Base-by-base conservation (phyloP, 2,888 invertebrate species). In the Gastracanthus pulcherrimus region DNA sequence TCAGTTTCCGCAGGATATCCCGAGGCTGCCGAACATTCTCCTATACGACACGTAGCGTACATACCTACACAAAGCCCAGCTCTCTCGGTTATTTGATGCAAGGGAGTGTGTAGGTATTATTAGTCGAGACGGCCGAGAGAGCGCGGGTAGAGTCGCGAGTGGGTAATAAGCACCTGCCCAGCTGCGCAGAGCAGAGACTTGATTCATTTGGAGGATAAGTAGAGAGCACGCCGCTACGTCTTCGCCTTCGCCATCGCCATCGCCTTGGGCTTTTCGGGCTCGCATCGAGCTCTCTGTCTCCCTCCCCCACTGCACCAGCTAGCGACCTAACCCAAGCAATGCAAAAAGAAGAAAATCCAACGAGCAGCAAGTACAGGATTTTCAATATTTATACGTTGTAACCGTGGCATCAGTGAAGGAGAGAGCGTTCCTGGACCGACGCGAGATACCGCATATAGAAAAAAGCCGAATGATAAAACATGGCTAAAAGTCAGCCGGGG, bases 151-250 rank as follows among this genome's bases (percentile, higher is more conserved):
- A 71, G 60, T 76, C 84, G 75, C 48, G 82, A 79, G 82, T 87
- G 86, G 89, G 89, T 91, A 91, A 91, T 91, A 91, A 91, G 90
- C 90, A 91, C 91, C 91, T 91, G 91, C 90, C 91, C 87, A 87
- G 38, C 34, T 62, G 9, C 71, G 71, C 69, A 74, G 86, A 88
- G 89, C 89, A 86, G 87, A 85, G 88, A 88, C 89, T 90, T 91
- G 91, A 91, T 91, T 91, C 91, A 91, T 91, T 91, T 90, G 90
- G 88, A 88, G 89, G 89, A n/a, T 90, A 91, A 91, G 91, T 91
- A 91, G 90, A 91, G 90, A 90, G 89, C 87, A 85, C 89, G 86
- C 84, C 86, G 81, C 41, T 31, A 45, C 26, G 23, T 36, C 26
- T 64, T 11, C 66, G 66, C n/a, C 51, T 31, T 11, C 16, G 29